phyloP scores from a whole-genome alignment of 2,888 invertebrate genomes.

The Eulithis prunata region DNA sequence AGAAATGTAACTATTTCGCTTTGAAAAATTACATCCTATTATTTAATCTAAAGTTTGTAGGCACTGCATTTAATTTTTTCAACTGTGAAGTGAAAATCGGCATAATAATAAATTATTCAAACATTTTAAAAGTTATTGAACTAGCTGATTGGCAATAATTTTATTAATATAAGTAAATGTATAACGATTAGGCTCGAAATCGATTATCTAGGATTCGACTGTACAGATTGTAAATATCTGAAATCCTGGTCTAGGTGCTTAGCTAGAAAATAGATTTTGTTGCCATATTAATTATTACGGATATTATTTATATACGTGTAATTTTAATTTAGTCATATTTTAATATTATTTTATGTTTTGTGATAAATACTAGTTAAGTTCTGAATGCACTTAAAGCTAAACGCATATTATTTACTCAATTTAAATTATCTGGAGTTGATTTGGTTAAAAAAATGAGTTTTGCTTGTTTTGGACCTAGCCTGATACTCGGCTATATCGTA shows the following conservation, averaged over 20 bases:
- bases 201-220: conserved; percentile 59
- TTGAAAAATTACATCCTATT: background rate
- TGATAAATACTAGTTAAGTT: conserved; percentile 68
- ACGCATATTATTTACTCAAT: conserved; percentile 10
- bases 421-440: background rate
- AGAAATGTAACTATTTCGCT: background rate
- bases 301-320: conserved; percentile 77
- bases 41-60: conserved; percentile 3
- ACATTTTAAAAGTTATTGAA: conserved; percentile 63
- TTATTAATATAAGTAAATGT: conserved; percentile 64
- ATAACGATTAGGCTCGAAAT: conserved; percentile 64
- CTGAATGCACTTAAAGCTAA: conserved; percentile 21
- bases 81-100: conserved; percentile 55
- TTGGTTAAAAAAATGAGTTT: background rate
- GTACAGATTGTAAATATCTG: conserved; percentile 80
- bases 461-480: background rate
- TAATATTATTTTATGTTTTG: conserved; percentile 76
- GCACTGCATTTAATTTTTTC: conserved; percentile 59
- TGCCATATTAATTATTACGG: conserved; percentile 82
- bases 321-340: conserved; percentile 77
- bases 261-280: conserved; percentile 81
- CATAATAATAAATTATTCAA: conserved; percentile 57
- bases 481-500: background rate
- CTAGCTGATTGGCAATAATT: conserved; percentile 79
- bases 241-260: conserved; percentile 79